These are phyloP conservation scores for Doryteuthis pealeii DNA, from an alignment of 1,140 invertebrate species.

Conservation along the genomic window DNA sequence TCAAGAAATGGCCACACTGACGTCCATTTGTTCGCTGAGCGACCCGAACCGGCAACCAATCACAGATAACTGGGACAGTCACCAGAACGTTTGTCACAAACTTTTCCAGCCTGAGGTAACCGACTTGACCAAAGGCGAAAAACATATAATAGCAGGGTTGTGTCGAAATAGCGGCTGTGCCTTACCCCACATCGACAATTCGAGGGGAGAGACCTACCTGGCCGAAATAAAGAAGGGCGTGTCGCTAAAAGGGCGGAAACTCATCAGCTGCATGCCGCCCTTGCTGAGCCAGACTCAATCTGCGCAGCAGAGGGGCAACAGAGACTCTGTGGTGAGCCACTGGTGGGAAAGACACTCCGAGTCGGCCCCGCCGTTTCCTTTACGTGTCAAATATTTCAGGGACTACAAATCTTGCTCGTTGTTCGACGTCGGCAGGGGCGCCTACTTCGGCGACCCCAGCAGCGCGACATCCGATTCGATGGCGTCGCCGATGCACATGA, in stretches of 20 bases:
- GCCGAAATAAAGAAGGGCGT: too few relatives aligned
- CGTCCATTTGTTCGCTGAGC: not conserved
- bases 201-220: not conserved
- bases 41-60: not conserved
- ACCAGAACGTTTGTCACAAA: not conserved
- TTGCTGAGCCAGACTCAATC: too few relatives aligned
- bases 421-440: not conserved
- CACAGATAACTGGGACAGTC: not conserved
- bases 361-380: not conserved
- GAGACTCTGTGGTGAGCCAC: not conserved
- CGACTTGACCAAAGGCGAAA: slow-evolving; percentile 3
- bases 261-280: too few relatives aligned
- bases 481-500: too few relatives aligned
- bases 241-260: too few relatives aligned
- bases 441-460: not conserved
- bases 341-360: not conserved
- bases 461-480: not conserved
- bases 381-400: not conserved
- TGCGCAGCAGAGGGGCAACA: too few relatives aligned
- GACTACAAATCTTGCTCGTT: not conserved
- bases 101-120: not conserved
- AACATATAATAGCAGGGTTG: slow-evolving; percentile 6
- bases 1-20: not conserved
- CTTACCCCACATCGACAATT: not conserved
- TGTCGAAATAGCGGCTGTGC: slow-evolving; percentile 1